phyloP scores from a whole-genome alignment of 1,140 invertebrate genomes.

The Zaprionus kolodkinae region DNA sequence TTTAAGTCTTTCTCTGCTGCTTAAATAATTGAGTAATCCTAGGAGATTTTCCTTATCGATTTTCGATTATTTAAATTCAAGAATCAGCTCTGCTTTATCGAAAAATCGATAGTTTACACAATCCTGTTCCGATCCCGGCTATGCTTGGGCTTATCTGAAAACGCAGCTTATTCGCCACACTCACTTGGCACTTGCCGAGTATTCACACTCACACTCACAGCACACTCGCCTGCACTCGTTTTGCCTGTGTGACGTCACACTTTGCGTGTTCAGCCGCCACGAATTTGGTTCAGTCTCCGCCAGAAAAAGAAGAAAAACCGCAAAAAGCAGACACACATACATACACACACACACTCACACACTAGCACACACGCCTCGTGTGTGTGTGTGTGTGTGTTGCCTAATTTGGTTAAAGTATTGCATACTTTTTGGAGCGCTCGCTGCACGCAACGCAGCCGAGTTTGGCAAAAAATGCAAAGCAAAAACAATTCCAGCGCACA shows the following conservation, averaged over 20 bases:
- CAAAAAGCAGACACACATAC: conserved; percentile 27
- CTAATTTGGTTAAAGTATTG: conserved; percentile 55
- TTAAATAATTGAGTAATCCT: too few relatives aligned
- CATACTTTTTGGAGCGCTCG: conserved; percentile 32
- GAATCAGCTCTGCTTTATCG: too few relatives aligned
- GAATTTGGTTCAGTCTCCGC: conserved; percentile 19
- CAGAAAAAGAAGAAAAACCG: not conserved
- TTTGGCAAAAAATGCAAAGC: conserved; percentile 42
- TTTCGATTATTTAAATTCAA: too few relatives aligned
- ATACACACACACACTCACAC: too few relatives aligned
- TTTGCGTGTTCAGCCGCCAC: conserved; percentile 27
- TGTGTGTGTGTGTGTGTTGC: conserved; percentile 18
- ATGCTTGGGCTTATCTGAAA: not conserved
- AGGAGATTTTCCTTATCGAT: too few relatives aligned
- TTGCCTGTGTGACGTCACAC: conserved; percentile 28
- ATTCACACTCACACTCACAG: not conserved
- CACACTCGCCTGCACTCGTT: conserved; percentile 9
- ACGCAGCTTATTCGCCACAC: not conserved
- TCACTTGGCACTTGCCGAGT: not conserved
- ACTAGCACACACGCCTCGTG: conserved; percentile 10
- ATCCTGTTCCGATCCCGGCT: not conserved
- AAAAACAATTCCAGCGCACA: conserved; percentile 28
- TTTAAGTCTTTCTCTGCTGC: too few relatives aligned
- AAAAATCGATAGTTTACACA: too few relatives aligned
- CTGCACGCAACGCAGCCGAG: conserved; percentile 44